phyloP scores from a whole-genome alignment of 2,888 invertebrate species.

The Tricholauxania praeusta region DNA sequence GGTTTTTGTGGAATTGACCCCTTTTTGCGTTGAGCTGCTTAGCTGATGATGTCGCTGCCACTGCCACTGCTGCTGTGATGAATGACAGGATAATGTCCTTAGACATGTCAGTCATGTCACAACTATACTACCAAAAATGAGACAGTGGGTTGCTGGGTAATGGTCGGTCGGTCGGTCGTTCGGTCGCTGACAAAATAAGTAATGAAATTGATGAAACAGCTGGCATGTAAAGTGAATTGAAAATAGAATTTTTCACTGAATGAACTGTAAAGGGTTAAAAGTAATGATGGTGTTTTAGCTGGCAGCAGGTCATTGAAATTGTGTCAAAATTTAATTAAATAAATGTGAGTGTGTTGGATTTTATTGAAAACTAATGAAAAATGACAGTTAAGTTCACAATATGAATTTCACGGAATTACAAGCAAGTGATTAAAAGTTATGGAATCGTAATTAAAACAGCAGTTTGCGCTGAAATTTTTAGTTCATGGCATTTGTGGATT shows the following conservation, averaged over 20 bases:
- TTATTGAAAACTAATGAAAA: no score
- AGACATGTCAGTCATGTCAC: conserved; percentile 52
- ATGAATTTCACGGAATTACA: no score
- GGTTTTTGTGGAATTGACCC: conserved; percentile 35
- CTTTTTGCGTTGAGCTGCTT: conserved; percentile 28
- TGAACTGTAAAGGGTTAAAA: no score
- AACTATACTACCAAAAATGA: background rate
- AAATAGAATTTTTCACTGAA: background rate
- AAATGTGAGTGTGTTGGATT: no score
- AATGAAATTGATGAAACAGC: conserved; percentile 19
- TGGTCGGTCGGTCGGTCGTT: background rate
- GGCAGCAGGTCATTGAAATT: no score
- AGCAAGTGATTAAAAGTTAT: no score
- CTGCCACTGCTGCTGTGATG: conserved; percentile 49
- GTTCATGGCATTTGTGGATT: no score
- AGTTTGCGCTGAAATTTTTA: no score
- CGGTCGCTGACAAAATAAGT: background rate
- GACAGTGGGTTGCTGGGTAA: background rate
- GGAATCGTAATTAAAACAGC: no score
- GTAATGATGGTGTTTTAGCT: no score
- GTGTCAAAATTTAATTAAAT: no score
- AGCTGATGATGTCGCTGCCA: conserved; percentile 4
- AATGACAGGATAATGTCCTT: conserved; percentile 61
- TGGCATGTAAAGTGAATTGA: conserved; percentile 26
- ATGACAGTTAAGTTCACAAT: no score